phyloP scores from a whole-genome alignment of 2,797 vertebrate species.

The Phoeniculus purpureus region DNA sequence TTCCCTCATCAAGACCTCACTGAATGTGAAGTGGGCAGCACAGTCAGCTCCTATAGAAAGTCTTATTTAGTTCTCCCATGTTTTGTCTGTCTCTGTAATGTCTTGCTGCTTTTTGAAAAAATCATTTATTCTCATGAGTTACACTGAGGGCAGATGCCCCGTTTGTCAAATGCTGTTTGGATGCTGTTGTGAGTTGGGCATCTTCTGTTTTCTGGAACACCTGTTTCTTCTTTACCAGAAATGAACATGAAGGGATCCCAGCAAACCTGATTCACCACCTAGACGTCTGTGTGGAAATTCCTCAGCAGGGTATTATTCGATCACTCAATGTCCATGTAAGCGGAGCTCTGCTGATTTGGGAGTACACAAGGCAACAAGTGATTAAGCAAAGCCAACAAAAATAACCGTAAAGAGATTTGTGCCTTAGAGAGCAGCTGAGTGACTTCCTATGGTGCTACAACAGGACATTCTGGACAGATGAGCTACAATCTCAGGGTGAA shows the following conservation, averaged over 20 bases:
- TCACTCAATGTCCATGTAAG: slow-evolving; percentile 97
- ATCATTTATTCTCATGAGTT: neutral
- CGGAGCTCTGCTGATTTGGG: slow-evolving; percentile 95
- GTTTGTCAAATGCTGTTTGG: neutral
- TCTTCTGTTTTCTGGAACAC: neutral
- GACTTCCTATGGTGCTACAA: slow-evolving; percentile 42
- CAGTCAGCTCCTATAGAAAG: neutral
- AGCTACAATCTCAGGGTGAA: slow-evolving; percentile 28
- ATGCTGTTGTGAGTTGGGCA: neutral
- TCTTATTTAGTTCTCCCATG: neutral
- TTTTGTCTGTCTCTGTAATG: neutral
- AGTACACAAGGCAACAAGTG: slow-evolving; percentile 91
- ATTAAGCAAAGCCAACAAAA: neutral
- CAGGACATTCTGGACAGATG: neutral
- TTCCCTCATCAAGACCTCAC: neutral
- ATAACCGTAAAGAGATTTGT: neutral
- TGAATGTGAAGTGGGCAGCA: neutral
- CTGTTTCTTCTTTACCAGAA: slow-evolving; percentile 73
- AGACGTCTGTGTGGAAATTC: slow-evolving; percentile 96
- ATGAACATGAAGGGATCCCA: slow-evolving; percentile 94
- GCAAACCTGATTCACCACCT: slow-evolving; percentile 91
- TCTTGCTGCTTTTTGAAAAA: neutral
- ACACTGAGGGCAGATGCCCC: fast-evolving
- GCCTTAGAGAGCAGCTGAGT: neutral
- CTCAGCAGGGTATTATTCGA: slow-evolving; percentile 92